Evolutionary conservation across 2,888 invertebrate genomes (phyloP).

Genomic region (Epsilonema sp.): DNA sequence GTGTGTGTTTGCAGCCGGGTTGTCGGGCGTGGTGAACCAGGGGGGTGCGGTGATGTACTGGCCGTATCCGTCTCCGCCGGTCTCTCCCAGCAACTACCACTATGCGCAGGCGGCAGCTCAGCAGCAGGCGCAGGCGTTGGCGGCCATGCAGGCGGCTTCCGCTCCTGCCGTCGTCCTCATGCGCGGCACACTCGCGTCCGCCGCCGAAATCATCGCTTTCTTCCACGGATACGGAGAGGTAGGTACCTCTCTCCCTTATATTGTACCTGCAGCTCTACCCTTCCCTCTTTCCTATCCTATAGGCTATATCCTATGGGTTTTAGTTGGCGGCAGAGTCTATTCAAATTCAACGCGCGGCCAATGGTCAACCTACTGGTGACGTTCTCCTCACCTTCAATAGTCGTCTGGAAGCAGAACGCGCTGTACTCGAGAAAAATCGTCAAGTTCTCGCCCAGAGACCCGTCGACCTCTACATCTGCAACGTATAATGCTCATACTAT

Average conservation of each 20-base stretch:
- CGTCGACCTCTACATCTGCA: conserved; percentile 33
- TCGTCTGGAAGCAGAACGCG: conserved; percentile 34
- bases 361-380: conserved; percentile 34
- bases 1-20: neutral
- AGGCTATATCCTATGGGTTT: too few relatives aligned
- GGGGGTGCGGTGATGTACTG: conserved; percentile 34
- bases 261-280: too few relatives aligned
- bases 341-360: conserved; percentile 32
- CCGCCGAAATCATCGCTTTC: conserved; percentile 33
- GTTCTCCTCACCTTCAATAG: conserved; percentile 33
- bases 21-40: neutral
- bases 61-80: conserved; percentile 82
- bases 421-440: conserved; percentile 32
- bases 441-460: conserved; percentile 33
- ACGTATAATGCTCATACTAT: too few relatives aligned
- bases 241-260: conserved; percentile 13
- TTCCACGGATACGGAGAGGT: conserved; percentile 36
- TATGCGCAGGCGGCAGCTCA: neutral
- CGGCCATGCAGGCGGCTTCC: neutral
- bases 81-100: conserved; percentile 70
- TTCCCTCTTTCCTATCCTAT: too few relatives aligned
- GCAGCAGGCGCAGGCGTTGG: neutral
- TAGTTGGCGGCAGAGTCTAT: conserved; percentile 35
- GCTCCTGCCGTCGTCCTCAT: conserved; percentile 17
- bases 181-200: conserved; percentile 28